Evolutionary conservation across 2,888 invertebrate species (phyloP), one percentile per base, ranked within the genome.

Genomic region (Cataglyphis livida): DNA sequence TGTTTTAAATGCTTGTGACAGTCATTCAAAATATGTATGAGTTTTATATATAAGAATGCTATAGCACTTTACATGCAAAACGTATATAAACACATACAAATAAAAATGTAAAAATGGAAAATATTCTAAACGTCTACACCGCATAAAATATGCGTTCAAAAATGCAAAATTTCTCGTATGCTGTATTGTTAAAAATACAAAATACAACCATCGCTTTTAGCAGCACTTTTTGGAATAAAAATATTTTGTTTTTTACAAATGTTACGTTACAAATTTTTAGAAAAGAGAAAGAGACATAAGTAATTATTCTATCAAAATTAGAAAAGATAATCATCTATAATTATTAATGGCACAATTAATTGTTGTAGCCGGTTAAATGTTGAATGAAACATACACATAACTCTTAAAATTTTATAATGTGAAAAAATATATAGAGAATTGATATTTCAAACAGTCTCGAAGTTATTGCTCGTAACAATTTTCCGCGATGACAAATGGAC

Each of bases 401-500:
- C 10, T 73, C 6, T 38, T 41, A 4, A n/a, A 74, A 44, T 64
- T 21, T 64, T 21, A 51, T 1, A 18, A 32, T 32, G 21, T 15
- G 15, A 64, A 25, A 18, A 64, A 65, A 25, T 21, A 25, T 21
- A 44, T 32, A 57, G 15, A 48, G 32, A 51, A 48, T 48, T 61
- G 41, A 61, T 44, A 61, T 32, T 12, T 44, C 32, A 74, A 41
- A 44, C 5, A 32, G n/a, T 32, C 73, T 61, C 44, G 32, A 15
- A 74, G 41, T 25, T 9, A 48, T 44, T 32, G 9, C 9, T 32
- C n/a, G 32, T 62, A 35, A 73, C 59, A 59, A 61, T 73, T 74
- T 74, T 48, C 25, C 18, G 35, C 64, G 44, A 35, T 35, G 32
- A 75, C 25, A 64, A 75, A 75, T 64, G 35, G 21, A 64, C 25